phyloP scores from a whole-genome alignment of 2,888 invertebrate genomes.

The Caenorhabditis plicata region DNA sequence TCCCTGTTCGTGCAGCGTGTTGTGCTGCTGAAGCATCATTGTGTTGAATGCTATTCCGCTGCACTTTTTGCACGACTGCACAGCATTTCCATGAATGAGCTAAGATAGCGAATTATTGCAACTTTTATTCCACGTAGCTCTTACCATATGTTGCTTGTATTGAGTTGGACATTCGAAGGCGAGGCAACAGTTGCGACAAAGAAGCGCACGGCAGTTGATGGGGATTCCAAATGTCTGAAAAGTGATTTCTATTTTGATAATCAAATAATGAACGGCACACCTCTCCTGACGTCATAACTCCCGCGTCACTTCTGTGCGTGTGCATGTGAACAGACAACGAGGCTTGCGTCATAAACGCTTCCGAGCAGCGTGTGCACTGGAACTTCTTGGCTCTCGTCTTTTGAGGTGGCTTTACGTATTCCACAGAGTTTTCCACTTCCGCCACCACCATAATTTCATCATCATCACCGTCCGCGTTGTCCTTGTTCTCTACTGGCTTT shows the following conservation, averaged over 20 bases:
- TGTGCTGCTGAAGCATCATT: conserved; percentile 8
- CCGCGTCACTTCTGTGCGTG: conserved; percentile 28
- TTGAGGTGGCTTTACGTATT: neutral
- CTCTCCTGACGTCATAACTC: neutral
- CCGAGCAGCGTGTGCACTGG: conserved; percentile 27
- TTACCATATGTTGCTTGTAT: conserved; percentile 20
- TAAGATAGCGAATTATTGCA: conserved; percentile 3
- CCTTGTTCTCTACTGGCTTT: too few species aligned
- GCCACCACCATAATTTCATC: conserved; percentile 35
- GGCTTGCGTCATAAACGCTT: conserved; percentile 13
- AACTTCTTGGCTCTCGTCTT: conserved; percentile 18
- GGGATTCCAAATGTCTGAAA: conserved; percentile 26
- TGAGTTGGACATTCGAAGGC: conserved; percentile 16
- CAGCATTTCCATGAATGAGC: conserved; percentile 17
- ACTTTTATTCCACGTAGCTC: neutral
- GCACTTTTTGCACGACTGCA: conserved; percentile 14
- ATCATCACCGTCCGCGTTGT: conserved; percentile 30
- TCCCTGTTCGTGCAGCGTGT: conserved; percentile 5
- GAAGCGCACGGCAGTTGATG: neutral
- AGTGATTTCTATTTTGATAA: neutral
- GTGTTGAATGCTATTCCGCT: conserved; percentile 27
- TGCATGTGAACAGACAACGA: conserved; percentile 9
- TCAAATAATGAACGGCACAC: neutral
- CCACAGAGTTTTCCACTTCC: conserved; percentile 32
- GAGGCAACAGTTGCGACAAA: conserved; percentile 32